Base-by-base conservation (phyloP, 37 sponge, comb jelly and placozoan genomes). In the Haliclona indistincta region DNA sequence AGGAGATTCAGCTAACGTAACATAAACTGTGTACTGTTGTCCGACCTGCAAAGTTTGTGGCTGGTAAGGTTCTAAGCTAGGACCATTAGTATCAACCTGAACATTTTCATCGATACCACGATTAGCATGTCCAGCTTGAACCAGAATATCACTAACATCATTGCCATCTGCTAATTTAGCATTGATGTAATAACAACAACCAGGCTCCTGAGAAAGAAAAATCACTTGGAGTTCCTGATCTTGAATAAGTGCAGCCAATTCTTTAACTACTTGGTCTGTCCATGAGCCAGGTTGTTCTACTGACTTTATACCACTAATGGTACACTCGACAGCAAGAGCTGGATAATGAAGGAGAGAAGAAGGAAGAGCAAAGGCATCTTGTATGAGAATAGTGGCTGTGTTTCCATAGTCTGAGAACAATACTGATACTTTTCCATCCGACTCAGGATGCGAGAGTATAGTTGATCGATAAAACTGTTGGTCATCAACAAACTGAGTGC, bases 331-430 rank as follows among this genome's bases (percentile, higher is more conserved):
- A 0, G 91, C 87, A 51, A 38, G 76, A 13, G 43, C 80, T 22
- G 91, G 87, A 32, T 6, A 8, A 0, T 36, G 4, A 4, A 60
- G 41, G 52, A 90, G 34, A 17, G 1, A 30, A 28, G 55, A 32
- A 0, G 81, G 70, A 6, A 90, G 49, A 43, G 56, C 44, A 11
- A 42, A 52, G 13, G 86, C 20, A 25, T 47, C 73, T 10, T 30
- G 29, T 29, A 69, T 23, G 15, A 41, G 28, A 22, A 77, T 62
- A n/a, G 32, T 39, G 32, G 67, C 58, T 2, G 43, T 64, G 69
- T 93, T 85, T 1, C 94, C 94, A 43, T 89, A 93, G 74, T 93
- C 94, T 30, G 82, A 80, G 54, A 79, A 93, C 26, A 73, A 63
- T 1, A 93, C 83, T 15, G 67, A 56, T 1, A 78, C 87, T 73